A percentile compares a stretch with the other conserved stretches of the same genome.
Evolutionary conservation across 2,797 vertebrate genomes (phyloP).

Genomic region (Acanthis flammea): DNA sequence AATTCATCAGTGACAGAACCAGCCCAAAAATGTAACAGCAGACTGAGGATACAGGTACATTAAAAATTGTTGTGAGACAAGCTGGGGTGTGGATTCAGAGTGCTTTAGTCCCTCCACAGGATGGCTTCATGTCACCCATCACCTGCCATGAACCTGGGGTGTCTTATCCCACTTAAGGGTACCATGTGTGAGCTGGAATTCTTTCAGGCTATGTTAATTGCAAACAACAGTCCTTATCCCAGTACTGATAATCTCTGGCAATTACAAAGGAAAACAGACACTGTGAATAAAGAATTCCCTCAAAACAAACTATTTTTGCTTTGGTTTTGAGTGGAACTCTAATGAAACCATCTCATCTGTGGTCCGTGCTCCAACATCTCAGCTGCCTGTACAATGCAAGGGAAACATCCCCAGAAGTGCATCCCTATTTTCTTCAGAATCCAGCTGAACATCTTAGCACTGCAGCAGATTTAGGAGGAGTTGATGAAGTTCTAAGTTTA

Average conservation of each 20-base stretch:
- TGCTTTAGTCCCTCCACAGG: background rate
- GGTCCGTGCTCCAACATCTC: background rate
- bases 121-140: background rate
- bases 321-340: background rate
- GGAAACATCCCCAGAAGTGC: background rate
- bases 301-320: background rate
- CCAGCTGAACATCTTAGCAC: background rate
- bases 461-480: background rate
- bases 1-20: background rate
- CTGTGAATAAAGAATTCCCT: background rate
- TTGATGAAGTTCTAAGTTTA: background rate
- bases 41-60: background rate
- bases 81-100: background rate
- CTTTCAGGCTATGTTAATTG: rapidly evolving
- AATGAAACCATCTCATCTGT: background rate
- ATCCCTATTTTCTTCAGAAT: background rate
- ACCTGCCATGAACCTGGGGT: background rate
- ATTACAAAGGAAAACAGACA: background rate
- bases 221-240: background rate
- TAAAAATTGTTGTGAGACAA: background rate
- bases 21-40: background rate
- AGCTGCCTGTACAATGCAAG: background rate
- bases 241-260: background rate
- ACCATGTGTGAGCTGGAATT: rapidly evolving
- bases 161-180: background rate